Percentiles rank a stretch among this genome's conserved stretches.
Conservation (phyloP, 2,888 invertebrate genomes). For the Dicycla oo region DNA sequence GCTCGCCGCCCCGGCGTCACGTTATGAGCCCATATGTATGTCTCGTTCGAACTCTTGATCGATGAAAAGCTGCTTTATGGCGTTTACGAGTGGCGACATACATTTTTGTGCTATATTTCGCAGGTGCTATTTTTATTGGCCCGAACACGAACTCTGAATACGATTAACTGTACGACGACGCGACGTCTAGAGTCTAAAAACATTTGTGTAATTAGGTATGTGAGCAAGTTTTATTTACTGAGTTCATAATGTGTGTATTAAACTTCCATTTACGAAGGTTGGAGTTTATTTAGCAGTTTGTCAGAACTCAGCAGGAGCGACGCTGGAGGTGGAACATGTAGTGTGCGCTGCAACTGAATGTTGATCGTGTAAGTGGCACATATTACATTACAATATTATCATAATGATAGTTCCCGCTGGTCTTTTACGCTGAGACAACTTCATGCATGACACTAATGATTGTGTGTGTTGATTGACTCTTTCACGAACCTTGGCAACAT, state of each 20-base stretch:
- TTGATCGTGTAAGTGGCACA: neutral
- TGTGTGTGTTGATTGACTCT: neutral
- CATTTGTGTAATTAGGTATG: conserved; percentile 9
- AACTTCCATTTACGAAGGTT: conserved; percentile 3
- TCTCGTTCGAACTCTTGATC: conserved; percentile 63
- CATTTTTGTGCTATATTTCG: conserved; percentile 69
- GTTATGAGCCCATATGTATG: conserved; percentile 72
- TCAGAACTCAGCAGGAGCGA: neutral
- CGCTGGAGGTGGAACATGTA: neutral
- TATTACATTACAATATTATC: conserved; percentile 15
- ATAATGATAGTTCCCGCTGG: neutral
- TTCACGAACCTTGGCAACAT: too few species aligned
- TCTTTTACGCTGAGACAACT: conserved; percentile 8
- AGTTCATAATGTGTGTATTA: conserved; percentile 6
- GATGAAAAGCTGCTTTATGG: conserved; percentile 68
- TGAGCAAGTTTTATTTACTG: conserved; percentile 18
- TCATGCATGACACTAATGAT: conserved; percentile 3
- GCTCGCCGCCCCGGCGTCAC: conserved; percentile 36
- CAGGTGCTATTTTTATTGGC: conserved; percentile 67
- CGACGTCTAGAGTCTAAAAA: neutral
- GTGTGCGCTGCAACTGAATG: neutral
- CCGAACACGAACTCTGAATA: conserved; percentile 49
- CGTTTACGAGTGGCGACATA: conserved; percentile 67
- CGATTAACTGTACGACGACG: conserved; percentile 12
- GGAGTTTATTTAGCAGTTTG: conserved; percentile 23